Percentiles rank a stretch among this genome's conserved stretches.
Evolutionary conservation across 2,888 invertebrate species (phyloP).

Genomic region (Carcina quercana): DNA sequence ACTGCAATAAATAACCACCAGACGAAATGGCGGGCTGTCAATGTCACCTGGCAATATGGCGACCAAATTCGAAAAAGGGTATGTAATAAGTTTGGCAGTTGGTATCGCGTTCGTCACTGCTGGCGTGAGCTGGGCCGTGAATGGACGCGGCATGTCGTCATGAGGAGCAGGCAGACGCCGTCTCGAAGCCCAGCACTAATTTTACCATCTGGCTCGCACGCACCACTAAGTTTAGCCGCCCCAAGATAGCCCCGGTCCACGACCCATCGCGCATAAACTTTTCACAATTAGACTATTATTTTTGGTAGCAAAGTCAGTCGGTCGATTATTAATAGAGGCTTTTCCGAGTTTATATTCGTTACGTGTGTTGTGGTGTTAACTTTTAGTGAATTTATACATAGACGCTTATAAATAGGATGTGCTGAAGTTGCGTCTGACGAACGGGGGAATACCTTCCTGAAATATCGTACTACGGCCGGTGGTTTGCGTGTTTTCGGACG

Average conservation of each 20-base stretch:
- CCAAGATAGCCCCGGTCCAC: conserved; percentile 75
- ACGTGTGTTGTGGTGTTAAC: conserved; percentile 75
- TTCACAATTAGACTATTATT: conserved; percentile 77
- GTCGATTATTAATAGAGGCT: conserved; percentile 76
- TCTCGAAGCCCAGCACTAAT: conserved; percentile 64
- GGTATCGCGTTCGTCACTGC: conserved; percentile 13
- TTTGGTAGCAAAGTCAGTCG: conserved; percentile 76
- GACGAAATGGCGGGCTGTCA: conserved; percentile 27
- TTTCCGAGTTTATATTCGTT: conserved; percentile 76
- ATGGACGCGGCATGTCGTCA: conserved; percentile 61
- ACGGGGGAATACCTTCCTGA: conserved; percentile 75
- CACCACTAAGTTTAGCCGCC: conserved; percentile 76
- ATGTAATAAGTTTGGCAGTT: conserved; percentile 72
- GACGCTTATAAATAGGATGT: conserved; percentile 75
- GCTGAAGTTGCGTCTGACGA: conserved; percentile 74
- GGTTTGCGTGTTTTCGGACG: conserved; percentile 71
- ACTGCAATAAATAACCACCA: conserved; percentile 22
- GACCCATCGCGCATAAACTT: conserved; percentile 75
- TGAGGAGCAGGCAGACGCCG: conserved; percentile 66
- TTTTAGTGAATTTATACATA: conserved; percentile 76
- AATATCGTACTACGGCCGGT: conserved; percentile 72
- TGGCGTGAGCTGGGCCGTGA: conserved; percentile 49
- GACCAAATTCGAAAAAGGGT: conserved; percentile 55
- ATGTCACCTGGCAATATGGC: conserved; percentile 46
- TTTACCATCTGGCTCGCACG: conserved; percentile 71